Evolutionary conservation across 1,140 invertebrate genomes (phyloP).

Genomic region (Dendrolimus kikuchii): DNA sequence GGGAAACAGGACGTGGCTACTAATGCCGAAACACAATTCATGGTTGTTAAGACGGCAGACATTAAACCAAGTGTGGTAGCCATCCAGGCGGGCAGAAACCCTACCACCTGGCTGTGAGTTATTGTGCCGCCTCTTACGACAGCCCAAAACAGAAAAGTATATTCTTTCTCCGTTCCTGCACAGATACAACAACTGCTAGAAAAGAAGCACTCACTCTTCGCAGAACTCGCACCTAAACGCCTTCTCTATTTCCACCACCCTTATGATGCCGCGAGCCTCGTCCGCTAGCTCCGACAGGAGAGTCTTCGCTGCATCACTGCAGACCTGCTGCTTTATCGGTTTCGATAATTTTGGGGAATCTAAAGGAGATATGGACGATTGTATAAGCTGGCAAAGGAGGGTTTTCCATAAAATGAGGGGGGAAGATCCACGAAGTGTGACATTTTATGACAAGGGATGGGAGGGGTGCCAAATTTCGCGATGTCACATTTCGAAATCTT

Average conservation of each 20-base stretch:
- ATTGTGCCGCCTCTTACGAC: too few relatives aligned
- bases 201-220: conserved; percentile 50
- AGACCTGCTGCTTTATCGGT: conserved; percentile 27
- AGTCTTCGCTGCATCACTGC: conserved; percentile 19
- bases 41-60: too few relatives aligned
- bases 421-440: not conserved
- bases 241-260: conserved; percentile 56
- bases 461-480: too few relatives aligned
- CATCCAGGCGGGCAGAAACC: too few relatives aligned
- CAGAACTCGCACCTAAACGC: conserved; percentile 71
- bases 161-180: too few relatives aligned
- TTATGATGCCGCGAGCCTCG: conserved; percentile 29
- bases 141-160: too few relatives aligned
- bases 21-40: too few relatives aligned
- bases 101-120: too few relatives aligned
- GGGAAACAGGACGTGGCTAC: too few relatives aligned
- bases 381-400: not conserved
- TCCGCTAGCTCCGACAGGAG: conserved; percentile 33
- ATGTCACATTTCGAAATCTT: too few relatives aligned
- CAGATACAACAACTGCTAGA: not conserved
- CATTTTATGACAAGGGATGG: too few relatives aligned
- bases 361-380: conserved; percentile 8
- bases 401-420: not conserved
- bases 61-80: too few relatives aligned
- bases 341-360: conserved; percentile 27